These are phyloP conservation scores for Pardalotus punctatus DNA, from an alignment of 2,113 vertebrate genomes.

Conservation along the genomic window DNA sequence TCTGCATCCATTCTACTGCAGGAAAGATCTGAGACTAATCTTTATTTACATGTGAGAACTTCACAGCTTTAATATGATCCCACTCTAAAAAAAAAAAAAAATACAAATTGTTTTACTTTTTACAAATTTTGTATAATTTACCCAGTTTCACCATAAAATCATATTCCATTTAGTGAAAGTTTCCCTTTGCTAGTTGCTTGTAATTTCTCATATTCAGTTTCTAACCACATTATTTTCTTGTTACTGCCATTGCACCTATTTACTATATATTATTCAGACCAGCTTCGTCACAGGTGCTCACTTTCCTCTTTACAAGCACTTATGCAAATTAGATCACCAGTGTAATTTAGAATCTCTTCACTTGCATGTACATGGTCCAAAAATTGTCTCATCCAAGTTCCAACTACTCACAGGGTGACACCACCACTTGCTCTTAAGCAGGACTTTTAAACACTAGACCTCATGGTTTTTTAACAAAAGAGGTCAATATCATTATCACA, in stretches of 20 bases:
- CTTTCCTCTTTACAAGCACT: slow-evolving; percentile 34
- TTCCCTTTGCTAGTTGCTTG: slow-evolving; percentile 36
- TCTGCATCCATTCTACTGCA: neutral
- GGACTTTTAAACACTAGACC: slow-evolving; percentile 30
- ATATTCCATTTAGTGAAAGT: neutral
- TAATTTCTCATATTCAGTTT: slow-evolving; percentile 20
- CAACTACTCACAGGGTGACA: neutral
- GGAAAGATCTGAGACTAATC: neutral
- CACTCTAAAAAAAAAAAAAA: neutral
- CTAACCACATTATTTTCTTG: slow-evolving; percentile 30
- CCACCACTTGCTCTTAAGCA: neutral
- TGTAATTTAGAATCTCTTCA: slow-evolving; percentile 34
- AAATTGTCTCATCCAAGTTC: slow-evolving; percentile 12
- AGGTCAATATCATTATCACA: slow-evolving; percentile 44
- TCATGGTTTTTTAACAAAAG: neutral
- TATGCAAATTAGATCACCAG: slow-evolving; percentile 52
- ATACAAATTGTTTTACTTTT: neutral
- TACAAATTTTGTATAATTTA: slow-evolving; percentile 16
- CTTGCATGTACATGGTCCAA: slow-evolving; percentile 6
- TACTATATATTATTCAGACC: slow-evolving; percentile 16
- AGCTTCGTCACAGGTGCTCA: slow-evolving; percentile 34
- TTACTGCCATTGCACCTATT: slow-evolving; percentile 6
- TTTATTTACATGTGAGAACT: neutral
- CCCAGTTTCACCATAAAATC: neutral
- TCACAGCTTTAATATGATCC: neutral